Conservation (phyloP, 2,888 invertebrate species). For the Acanthosoma haemorrhoidale region DNA sequence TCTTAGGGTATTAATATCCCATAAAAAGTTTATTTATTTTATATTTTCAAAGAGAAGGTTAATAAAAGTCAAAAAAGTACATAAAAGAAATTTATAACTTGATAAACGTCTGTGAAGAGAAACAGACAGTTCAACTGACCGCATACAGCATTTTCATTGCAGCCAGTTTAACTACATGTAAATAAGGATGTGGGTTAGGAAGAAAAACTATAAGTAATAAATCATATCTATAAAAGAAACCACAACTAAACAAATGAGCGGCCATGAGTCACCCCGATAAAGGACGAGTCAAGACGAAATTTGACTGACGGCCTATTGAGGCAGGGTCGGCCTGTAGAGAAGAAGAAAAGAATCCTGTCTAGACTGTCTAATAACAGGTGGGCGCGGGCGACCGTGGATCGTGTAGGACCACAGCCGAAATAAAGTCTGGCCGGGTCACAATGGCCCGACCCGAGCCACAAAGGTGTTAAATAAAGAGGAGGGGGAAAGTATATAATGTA, state of each 20-base stretch:
- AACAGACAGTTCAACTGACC: too few species aligned
- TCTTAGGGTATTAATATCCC: too few species aligned
- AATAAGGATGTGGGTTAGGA: neutral
- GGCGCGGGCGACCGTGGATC: neutral
- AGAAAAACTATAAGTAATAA: neutral
- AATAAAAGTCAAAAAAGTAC: too few species aligned
- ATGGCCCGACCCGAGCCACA: neutral
- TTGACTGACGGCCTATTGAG: too few species aligned
- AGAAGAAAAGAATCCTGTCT: neutral
- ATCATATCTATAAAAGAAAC: neutral
- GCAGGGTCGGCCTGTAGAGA: neutral
- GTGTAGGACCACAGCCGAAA: neutral
- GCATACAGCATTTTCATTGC: too few species aligned
- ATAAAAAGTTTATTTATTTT: too few species aligned
- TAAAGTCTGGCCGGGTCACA: too few species aligned
- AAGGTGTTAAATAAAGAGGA: conserved; percentile 16
- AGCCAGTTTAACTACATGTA: neutral
- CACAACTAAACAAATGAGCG: neutral
- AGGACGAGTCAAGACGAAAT: neutral
- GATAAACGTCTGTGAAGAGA: too few species aligned
- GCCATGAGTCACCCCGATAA: neutral
- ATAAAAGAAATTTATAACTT: too few species aligned
- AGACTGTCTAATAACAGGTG: conserved; percentile 4
- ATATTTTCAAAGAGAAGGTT: too few species aligned
- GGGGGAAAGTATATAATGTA: conserved; percentile 23